These are phyloP conservation scores for Morus bassanus DNA, from an alignment of 2,797 vertebrate genomes.

Conservation along the genomic window DNA sequence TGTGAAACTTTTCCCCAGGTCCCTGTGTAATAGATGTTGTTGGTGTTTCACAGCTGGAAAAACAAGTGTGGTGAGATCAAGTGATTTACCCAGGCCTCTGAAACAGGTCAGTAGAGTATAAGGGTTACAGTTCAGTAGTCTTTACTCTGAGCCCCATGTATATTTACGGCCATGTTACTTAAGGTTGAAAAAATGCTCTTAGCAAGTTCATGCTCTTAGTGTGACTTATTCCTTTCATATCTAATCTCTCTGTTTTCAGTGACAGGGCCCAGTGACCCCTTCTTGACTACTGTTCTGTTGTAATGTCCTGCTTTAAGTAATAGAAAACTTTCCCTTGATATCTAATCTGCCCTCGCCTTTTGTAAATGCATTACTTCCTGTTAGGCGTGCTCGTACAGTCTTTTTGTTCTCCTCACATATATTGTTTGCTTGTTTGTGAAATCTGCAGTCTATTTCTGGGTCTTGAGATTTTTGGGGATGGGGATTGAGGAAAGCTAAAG, in stretches of 20 bases:
- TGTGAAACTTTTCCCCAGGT: not conserved
- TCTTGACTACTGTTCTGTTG: conserved; percentile 11
- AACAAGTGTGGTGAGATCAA: conserved; percentile 21
- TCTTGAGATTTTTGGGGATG: not conserved
- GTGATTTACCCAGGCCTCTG: conserved; percentile 31
- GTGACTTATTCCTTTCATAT: conserved; percentile 44
- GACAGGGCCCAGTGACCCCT: not conserved
- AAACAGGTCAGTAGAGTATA: not conserved
- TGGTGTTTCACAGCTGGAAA: conserved; percentile 40
- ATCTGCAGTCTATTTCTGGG: not conserved
- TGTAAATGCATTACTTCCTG: conserved; percentile 32
- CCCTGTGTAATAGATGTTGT: not conserved
- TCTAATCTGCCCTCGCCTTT: not conserved
- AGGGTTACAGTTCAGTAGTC: conserved; percentile 27
- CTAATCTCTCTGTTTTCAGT: conserved; percentile 35
- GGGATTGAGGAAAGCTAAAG: not conserved
- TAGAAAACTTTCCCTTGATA: conserved; percentile 25
- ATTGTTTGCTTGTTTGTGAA: not conserved
- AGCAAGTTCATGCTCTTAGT: conserved; percentile 5
- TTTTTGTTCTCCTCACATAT: not conserved
- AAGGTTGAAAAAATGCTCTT: conserved; percentile 56
- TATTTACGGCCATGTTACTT: conserved; percentile 44
- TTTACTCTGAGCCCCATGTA: not conserved
- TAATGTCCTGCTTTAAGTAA: conserved; percentile 40
- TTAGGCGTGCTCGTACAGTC: not conserved